Conservation (phyloP, 2,113 vertebrate species). For the Pseudorectes ferrugineus region DNA sequence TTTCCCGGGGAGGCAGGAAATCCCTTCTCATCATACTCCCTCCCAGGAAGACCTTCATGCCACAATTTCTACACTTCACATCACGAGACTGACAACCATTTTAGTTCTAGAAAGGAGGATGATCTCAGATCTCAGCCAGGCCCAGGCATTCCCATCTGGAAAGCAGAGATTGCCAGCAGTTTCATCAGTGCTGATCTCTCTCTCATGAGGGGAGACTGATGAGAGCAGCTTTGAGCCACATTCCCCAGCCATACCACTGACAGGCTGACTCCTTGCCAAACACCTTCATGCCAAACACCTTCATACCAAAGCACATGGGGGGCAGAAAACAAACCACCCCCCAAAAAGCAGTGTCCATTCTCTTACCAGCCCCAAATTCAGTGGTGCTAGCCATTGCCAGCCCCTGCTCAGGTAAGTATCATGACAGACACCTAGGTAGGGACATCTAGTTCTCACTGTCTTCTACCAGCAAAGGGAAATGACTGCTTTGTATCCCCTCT, state of each 20-base stretch:
- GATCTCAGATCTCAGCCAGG: not conserved
- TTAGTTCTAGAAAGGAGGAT: not conserved
- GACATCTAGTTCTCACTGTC: not conserved
- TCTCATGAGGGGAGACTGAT: not conserved
- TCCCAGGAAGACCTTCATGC: not conserved
- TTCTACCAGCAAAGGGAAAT: not conserved
- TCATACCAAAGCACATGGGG: not conserved
- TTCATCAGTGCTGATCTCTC: not conserved
- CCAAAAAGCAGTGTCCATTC: not conserved
- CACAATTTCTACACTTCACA: not conserved
- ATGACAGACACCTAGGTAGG: not conserved
- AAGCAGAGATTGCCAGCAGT: not conserved
- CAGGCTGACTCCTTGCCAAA: not conserved
- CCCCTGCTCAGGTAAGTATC: not conserved
- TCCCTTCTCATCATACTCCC: not conserved
- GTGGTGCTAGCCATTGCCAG: not conserved
- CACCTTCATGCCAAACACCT: not conserved
- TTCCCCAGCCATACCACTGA: not conserved
- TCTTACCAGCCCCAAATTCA: not conserved
- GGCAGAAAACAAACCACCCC: not conserved
- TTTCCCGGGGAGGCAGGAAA: not conserved
- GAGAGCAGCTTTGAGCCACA: not conserved
- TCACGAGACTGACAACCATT: not conserved
- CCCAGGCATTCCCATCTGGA: not conserved
- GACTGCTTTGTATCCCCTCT: not conserved